A percentile compares a stretch with the other conserved stretches of the same genome.
These are phyloP conservation scores for Hirudo medicinalis DNA, from an alignment of 1,140 invertebrate species.

Conservation along the genomic window DNA sequence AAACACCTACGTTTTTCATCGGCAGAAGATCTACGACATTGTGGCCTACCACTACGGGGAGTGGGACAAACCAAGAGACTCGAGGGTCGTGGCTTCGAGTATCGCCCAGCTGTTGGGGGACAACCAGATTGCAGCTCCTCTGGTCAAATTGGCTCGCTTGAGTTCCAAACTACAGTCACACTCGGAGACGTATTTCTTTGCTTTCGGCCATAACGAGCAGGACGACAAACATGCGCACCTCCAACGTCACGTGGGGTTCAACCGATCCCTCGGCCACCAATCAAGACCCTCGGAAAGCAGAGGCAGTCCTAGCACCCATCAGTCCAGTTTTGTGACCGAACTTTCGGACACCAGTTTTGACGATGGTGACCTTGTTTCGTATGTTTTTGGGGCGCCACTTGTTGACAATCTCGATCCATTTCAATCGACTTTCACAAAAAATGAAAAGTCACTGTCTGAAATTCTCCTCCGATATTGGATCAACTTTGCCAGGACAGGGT, in stretches of 20 bases:
- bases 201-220: constrained; percentile 29
- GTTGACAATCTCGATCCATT: constrained; percentile 43
- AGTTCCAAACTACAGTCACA: constrained; percentile 42
- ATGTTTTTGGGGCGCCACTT: constrained; percentile 80
- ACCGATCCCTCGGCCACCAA: constrained; percentile 80
- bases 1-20: constrained; percentile 72
- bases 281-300: constrained; percentile 62
- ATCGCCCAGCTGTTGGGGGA: constrained; percentile 80
- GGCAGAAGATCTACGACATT: constrained; percentile 92
- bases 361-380: constrained; percentile 81
- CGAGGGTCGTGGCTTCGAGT: constrained; percentile 78
- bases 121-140: constrained; percentile 70
- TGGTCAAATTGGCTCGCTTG: constrained; percentile 55
- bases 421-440: constrained; percentile 41
- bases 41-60: constrained; percentile 94
- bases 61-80: constrained; percentile 74
- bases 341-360: constrained; percentile 55
- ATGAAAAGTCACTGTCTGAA: constrained; percentile 74
- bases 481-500: constrained; percentile 97
- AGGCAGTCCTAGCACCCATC: constrained; percentile 31
- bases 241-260: no score
- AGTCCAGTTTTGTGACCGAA: not conserved
- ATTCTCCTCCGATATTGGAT: constrained; percentile 83
- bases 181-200: constrained; percentile 34
- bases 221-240: not conserved